Conservation (phyloP, 2,113 vertebrate species). For the Xenotilapia caudafasciata region DNA sequence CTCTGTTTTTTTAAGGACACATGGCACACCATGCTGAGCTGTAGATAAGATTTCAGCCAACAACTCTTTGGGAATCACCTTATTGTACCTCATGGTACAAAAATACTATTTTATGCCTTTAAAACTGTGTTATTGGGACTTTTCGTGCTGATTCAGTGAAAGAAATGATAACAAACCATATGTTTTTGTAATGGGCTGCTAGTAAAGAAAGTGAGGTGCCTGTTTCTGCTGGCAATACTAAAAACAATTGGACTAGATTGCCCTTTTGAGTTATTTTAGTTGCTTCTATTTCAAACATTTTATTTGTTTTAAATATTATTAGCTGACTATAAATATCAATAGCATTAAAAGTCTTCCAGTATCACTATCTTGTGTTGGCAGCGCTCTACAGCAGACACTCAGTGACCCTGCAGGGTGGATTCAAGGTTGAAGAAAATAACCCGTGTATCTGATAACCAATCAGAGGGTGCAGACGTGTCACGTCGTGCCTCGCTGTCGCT, state of each 20-base stretch:
- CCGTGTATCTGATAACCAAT: background rate
- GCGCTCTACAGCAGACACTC: background rate
- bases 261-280: background rate
- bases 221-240: background rate
- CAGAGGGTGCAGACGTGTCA: background rate
- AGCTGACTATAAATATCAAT: background rate
- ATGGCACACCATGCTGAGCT: background rate
- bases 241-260: background rate
- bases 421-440: background rate
- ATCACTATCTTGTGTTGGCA: background rate
- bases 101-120: background rate
- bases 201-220: background rate
- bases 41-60: background rate
- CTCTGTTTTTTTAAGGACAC: background rate
- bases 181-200: background rate
- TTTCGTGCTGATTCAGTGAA: background rate
- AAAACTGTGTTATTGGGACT: background rate
- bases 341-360: background rate
- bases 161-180: background rate
- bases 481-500: background rate
- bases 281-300: background rate
- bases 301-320: background rate
- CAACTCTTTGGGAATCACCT: background rate
- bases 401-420: background rate
- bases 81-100: background rate